These are phyloP conservation scores for Corythornis cristatus DNA, from an alignment of 2,113 vertebrate species.

Conservation along the genomic window DNA sequence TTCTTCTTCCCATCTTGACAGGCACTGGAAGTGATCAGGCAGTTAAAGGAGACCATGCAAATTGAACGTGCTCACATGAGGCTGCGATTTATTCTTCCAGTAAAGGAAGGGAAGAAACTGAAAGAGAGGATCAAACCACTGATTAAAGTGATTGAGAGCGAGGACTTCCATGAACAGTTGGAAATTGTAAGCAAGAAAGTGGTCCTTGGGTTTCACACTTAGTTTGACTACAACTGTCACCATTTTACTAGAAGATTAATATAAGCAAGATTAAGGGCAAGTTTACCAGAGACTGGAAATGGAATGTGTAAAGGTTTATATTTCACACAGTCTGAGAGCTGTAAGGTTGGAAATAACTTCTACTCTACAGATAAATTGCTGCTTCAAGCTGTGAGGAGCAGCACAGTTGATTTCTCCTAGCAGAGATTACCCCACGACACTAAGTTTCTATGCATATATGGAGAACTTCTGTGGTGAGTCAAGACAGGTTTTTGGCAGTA, in stretches of 20 bases:
- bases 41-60: conserved; percentile 92
- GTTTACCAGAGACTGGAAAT: neutral
- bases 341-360: neutral
- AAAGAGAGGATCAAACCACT: conserved; percentile 94
- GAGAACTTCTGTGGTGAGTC: neutral
- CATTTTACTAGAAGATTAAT: neutral
- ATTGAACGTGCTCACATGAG: conserved; percentile 97
- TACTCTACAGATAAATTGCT: neutral
- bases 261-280: neutral
- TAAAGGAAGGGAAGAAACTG: conserved; percentile 91
- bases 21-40: conserved; percentile 95
- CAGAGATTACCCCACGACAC: neutral
- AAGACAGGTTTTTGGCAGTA: neutral
- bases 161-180: conserved; percentile 88
- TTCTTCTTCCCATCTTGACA: conserved; percentile 22
- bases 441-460: neutral
- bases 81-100: conserved; percentile 85
- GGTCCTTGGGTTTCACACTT: neutral
- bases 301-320: neutral
- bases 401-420: neutral
- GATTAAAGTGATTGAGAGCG: conserved; percentile 89
- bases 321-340: neutral
- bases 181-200: conserved; percentile 82
- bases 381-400: neutral
- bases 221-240: neutral